Conservation (phyloP, 2,113 vertebrate genomes). For the Callocephalon fimbriatum region DNA sequence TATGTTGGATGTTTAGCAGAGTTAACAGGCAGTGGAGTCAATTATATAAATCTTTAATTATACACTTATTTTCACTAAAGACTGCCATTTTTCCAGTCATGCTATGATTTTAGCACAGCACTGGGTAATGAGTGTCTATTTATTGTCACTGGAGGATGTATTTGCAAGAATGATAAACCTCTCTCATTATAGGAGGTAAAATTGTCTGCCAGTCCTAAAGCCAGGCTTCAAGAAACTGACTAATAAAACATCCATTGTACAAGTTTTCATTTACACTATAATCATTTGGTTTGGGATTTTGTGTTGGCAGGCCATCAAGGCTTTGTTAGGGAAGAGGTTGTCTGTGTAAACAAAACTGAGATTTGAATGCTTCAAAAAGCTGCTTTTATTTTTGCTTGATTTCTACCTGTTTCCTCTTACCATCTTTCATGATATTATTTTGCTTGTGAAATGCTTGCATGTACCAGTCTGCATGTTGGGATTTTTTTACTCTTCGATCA, state of each 20-base stretch:
- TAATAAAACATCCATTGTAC: not conserved
- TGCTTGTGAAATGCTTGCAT: conserved; percentile 23
- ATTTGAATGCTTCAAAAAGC: conserved; percentile 52
- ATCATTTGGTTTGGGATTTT: not conserved
- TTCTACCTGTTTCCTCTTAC: not conserved
- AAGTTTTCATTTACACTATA: not conserved
- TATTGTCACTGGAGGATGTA: not conserved
- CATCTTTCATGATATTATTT: not conserved
- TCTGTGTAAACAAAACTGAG: not conserved
- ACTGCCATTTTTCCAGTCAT: not conserved
- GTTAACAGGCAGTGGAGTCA: not conserved
- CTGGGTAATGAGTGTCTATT: not conserved
- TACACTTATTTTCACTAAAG: not conserved
- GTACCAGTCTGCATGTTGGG: not conserved
- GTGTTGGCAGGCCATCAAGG: not conserved
- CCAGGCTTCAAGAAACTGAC: not conserved
- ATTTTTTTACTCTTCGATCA: not conserved
- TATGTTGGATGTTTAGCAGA: not conserved
- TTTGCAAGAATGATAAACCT: not conserved
- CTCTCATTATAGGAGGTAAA: not conserved
- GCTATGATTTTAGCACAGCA: not conserved
- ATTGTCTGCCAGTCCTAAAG: not conserved
- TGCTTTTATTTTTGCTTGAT: conserved; percentile 35
- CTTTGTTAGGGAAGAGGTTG: not conserved
- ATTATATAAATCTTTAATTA: not conserved